Conservation (phyloP, 1,140 invertebrate genomes). For the Papilio glaucus region DNA sequence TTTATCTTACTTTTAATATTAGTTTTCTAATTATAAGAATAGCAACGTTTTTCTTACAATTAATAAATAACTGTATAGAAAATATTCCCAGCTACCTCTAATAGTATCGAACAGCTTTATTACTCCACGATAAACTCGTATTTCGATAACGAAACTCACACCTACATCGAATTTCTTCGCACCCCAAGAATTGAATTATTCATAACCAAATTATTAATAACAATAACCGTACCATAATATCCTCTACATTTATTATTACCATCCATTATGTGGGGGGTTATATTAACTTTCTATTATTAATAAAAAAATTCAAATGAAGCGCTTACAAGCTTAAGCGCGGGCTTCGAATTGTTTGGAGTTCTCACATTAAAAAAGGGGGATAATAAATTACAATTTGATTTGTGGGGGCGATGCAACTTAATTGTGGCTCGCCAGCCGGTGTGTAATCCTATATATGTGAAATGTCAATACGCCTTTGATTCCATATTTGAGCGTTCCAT, state of each 20-base stretch:
- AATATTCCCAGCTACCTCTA: neutral
- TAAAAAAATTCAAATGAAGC: constrained; percentile 71
- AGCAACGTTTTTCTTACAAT: too few species aligned
- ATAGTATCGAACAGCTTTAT: neutral
- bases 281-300: constrained; percentile 61
- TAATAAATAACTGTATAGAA: neutral
- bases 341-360: constrained; percentile 65
- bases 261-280: constrained; percentile 50
- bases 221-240: constrained; percentile 52
- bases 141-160: constrained; percentile 32
- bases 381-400: constrained; percentile 60
- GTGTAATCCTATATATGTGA: constrained; percentile 60
- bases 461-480: constrained; percentile 57
- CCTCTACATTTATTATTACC: constrained; percentile 52
- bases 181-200: constrained; percentile 60
- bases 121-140: neutral
- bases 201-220: constrained; percentile 70
- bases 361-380: constrained; percentile 64
- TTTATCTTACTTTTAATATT: too few species aligned
- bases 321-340: constrained; percentile 61
- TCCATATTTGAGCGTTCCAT: constrained; percentile 38
- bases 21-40: too few species aligned
- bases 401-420: constrained; percentile 54
- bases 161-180: constrained; percentile 35
- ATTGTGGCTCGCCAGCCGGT: constrained; percentile 41